phyloP scores from a whole-genome alignment of 2,113 vertebrate species.

The Vicugna pacos region DNA sequence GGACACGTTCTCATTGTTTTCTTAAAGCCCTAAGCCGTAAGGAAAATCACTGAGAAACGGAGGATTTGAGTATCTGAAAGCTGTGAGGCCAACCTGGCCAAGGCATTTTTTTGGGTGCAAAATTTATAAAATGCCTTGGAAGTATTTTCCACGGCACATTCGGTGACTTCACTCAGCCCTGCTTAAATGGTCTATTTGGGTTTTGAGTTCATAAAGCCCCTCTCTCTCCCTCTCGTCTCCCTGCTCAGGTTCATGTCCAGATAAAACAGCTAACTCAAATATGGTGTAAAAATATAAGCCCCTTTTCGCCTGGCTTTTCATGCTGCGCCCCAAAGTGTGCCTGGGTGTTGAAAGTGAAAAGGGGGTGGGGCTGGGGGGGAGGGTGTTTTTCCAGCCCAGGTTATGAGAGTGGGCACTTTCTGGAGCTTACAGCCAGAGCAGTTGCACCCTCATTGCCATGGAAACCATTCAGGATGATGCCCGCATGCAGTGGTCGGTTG shows the following conservation, averaged over 20 bases:
- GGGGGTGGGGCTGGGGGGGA: background rate
- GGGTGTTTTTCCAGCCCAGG: constrained; percentile 57
- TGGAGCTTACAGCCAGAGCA: constrained; percentile 18
- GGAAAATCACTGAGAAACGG: constrained; percentile 32
- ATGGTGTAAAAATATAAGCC: constrained; percentile 77
- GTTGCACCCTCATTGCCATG: background rate
- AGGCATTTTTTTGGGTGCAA: constrained; percentile 77
- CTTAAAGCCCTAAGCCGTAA: constrained; percentile 17
- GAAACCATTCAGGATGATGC: constrained; percentile 47
- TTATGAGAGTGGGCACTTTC: constrained; percentile 60
- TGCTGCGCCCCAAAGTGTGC: constrained; percentile 65
- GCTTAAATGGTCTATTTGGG: constrained; percentile 63
- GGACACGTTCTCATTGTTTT: constrained; percentile 63
- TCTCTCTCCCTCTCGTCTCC: constrained; percentile 59
- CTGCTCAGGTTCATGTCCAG: constrained; percentile 76
- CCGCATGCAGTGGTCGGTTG: constrained; percentile 79
- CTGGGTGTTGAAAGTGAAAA: constrained; percentile 55
- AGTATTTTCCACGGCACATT: constrained; percentile 80
- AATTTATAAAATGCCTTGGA: constrained; percentile 79
- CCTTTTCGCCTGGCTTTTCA: constrained; percentile 71
- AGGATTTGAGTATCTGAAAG: constrained; percentile 55
- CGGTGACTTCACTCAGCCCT: constrained; percentile 78
- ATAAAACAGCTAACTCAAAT: constrained; percentile 81
- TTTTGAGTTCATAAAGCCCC: constrained; percentile 79
- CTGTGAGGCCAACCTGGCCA: constrained; percentile 41